phyloP scores from a whole-genome alignment of 2,888 invertebrate genomes.

The Scaptomyza cyrtandrae region DNA sequence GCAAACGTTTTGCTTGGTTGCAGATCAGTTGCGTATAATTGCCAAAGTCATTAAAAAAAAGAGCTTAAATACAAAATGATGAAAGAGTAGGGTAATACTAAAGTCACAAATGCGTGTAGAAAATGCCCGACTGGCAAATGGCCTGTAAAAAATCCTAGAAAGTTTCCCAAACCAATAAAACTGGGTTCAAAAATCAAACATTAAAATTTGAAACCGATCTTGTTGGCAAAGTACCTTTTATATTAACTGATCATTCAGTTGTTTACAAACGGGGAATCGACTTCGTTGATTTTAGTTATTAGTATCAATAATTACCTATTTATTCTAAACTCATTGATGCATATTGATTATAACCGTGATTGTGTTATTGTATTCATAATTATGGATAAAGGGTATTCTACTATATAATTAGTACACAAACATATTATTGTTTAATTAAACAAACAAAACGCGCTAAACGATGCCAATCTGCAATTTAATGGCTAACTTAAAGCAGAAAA shows the following conservation, averaged over 20 bases:
- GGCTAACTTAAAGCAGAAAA: neutral
- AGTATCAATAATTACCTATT: neutral
- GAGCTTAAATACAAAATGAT: conserved; percentile 38
- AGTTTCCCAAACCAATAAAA: neutral
- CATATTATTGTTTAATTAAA: conserved; percentile 38
- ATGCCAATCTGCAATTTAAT: conserved; percentile 43
- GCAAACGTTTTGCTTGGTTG: conserved; percentile 71
- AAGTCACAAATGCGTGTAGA: conserved; percentile 17
- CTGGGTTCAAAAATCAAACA: neutral
- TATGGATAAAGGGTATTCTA: conserved; percentile 19
- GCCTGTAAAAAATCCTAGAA: neutral
- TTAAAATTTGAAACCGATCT: too few relatives aligned
- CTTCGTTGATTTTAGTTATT: neutral
- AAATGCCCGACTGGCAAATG: neutral
- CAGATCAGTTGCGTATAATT: conserved; percentile 74
- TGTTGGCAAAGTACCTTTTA: neutral
- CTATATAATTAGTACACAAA: conserved; percentile 1
- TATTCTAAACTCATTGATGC: neutral
- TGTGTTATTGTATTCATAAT: neutral
- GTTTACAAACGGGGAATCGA: neutral
- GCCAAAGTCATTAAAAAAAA: conserved; percentile 70
- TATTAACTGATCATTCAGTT: neutral
- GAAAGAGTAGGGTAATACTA: conserved; percentile 34
- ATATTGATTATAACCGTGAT: conserved; percentile 2
- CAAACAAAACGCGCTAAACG: conserved; percentile 35